phyloP scores from a whole-genome alignment of 2,113 vertebrate genomes.

The Callipepla squamata region DNA sequence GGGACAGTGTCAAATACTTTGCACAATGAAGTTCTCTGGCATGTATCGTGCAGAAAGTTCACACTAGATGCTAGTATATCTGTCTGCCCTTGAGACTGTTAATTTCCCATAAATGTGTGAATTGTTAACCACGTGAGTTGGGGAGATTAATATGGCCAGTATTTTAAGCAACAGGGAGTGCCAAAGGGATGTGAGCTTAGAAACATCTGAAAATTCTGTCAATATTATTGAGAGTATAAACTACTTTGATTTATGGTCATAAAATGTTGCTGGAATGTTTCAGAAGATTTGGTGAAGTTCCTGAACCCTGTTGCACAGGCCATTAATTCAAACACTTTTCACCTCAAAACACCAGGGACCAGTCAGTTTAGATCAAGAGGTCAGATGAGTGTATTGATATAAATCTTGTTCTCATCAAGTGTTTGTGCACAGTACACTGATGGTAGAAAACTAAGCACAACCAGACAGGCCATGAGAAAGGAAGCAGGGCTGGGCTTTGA shows the following conservation, averaged over 20 bases:
- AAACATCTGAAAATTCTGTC: not conserved
- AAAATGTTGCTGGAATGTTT: not conserved
- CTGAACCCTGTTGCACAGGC: not conserved
- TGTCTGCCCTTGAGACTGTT: not conserved
- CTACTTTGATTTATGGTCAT: not conserved
- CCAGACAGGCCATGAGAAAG: rapidly evolving
- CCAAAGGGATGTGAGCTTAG: not conserved
- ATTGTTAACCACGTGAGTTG: not conserved
- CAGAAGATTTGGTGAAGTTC: not conserved
- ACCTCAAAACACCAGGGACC: not conserved
- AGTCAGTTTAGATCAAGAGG: not conserved
- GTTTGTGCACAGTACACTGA: not conserved
- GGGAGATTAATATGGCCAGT: not conserved
- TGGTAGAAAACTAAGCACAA: not conserved
- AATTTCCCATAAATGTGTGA: rapidly evolving
- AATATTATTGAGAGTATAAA: not conserved
- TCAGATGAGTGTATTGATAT: not conserved
- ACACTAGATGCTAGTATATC: not conserved
- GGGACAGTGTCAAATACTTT: no score
- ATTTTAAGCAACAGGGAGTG: not conserved
- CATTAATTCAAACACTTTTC: not conserved
- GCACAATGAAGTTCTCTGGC: not conserved
- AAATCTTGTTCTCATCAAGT: not conserved
- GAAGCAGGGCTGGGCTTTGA: not conserved
- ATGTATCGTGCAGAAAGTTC: not conserved